Conservation (phyloP, 2,888 invertebrate species). For the Sinodicranocentrus sp. region DNA sequence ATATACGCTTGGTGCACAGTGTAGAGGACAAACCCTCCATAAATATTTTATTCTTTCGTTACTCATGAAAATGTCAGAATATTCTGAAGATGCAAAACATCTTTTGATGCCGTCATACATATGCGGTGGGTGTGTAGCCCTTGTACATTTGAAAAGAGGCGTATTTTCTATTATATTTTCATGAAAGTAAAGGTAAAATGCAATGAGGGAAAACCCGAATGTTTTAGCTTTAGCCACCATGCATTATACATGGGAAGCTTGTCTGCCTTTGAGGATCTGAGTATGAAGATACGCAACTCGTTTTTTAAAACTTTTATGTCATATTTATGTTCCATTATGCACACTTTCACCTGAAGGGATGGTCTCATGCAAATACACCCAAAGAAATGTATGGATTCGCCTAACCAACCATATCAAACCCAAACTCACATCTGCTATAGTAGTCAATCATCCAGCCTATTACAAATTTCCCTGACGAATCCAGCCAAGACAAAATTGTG, state of each 20-base stretch:
- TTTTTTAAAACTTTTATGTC: background rate
- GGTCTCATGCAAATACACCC: background rate
- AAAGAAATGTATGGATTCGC: background rate
- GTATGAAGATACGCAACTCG: background rate
- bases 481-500: background rate
- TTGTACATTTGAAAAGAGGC: background rate
- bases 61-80: background rate
- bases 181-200: background rate
- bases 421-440: background rate
- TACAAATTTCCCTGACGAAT: background rate
- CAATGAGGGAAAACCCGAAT: background rate
- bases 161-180: background rate
- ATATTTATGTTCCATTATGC: background rate
- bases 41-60: conserved; percentile 3
- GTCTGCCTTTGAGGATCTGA: background rate
- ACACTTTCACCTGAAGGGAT: background rate
- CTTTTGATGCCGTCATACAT: background rate
- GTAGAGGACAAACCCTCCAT: background rate
- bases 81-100: background rate
- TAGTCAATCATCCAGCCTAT: background rate
- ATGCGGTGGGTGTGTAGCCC: background rate
- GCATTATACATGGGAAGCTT: background rate
- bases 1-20: too few relatives aligned
- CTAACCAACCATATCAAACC: background rate
- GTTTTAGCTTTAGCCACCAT: background rate